Conservation (phyloP, 1,140 invertebrate species). For the Drosophila oshimai region DNA sequence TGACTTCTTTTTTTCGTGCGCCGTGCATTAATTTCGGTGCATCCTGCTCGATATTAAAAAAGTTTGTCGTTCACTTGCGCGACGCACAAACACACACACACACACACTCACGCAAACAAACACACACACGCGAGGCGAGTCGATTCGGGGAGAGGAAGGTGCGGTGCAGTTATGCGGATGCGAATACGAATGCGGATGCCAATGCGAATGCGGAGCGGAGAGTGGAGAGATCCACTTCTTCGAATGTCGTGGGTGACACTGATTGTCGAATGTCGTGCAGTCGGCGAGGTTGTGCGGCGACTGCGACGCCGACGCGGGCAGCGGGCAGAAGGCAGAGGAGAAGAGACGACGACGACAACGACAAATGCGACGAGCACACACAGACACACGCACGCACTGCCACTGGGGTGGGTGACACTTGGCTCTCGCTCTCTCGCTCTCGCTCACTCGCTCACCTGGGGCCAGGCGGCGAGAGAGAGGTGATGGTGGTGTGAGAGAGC, state of each 20-base stretch:
- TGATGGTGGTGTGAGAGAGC: conserved; percentile 42
- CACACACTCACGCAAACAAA: conserved; percentile 4
- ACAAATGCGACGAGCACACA: conserved; percentile 44
- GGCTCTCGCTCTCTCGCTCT: conserved; percentile 35
- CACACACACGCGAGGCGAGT: not conserved
- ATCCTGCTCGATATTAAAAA: conserved; percentile 26
- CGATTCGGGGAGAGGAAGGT: not conserved
- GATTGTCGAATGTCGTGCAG: conserved; percentile 61
- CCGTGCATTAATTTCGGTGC: conserved; percentile 12
- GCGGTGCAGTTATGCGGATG: not conserved
- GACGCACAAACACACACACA: conserved; percentile 18
- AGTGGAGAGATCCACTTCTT: conserved; percentile 71
- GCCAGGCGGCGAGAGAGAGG: no score
- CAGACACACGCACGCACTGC: conserved; percentile 31
- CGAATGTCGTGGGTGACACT: conserved; percentile 81
- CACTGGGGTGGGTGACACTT: conserved; percentile 70
- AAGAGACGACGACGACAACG: conserved; percentile 26
- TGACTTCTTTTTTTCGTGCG: conserved; percentile 6
- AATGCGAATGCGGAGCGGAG: conserved; percentile 15
- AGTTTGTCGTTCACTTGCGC: conserved; percentile 32
- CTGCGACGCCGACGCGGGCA: conserved; percentile 21
- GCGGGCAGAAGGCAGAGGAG: no score
- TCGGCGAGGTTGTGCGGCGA: conserved; percentile 34
- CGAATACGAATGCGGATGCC: not conserved
- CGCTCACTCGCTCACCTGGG: conserved; percentile 6